Evolutionary conservation across 2,888 invertebrate genomes (phyloP).

Genomic region (Taenaris catops): DNA sequence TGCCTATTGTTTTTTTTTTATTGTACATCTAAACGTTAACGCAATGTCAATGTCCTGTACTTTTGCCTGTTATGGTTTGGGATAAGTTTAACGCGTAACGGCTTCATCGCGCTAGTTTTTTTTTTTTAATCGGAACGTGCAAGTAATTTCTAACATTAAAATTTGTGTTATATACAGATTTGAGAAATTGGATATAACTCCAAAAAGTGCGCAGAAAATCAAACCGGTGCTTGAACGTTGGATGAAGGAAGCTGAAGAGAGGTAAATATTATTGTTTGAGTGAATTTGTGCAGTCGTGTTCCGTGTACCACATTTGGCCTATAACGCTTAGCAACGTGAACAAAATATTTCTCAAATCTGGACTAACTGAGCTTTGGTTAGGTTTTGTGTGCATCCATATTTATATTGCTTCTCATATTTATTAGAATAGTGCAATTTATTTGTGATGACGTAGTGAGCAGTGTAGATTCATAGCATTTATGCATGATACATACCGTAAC

Average conservation of each 20-base stretch:
- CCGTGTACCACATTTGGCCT: conserved; percentile 72
- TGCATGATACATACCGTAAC: not conserved
- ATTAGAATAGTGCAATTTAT: conserved; percentile 11
- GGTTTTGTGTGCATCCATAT: conserved; percentile 23
- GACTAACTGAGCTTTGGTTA: conserved; percentile 69
- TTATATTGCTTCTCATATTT: conserved; percentile 20
- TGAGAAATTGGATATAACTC: conserved; percentile 99
- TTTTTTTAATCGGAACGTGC: conserved; percentile 52
- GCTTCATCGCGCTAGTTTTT: conserved; percentile 33
- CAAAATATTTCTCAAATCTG: conserved; percentile 79
- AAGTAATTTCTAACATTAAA: conserved; percentile 65
- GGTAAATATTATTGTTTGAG: conserved; percentile 82
- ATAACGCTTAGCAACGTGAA: conserved; percentile 69
- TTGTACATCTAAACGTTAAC: conserved; percentile 62
- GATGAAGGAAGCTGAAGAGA: conserved; percentile 99
- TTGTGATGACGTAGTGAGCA: conserved; percentile 5
- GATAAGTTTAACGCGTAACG: conserved; percentile 31
- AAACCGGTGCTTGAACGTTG: conserved; percentile 98
- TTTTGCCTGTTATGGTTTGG: conserved; percentile 67
- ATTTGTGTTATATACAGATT: conserved; percentile 88
- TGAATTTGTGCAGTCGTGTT: conserved; percentile 66
- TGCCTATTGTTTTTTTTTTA: conserved; percentile 73
- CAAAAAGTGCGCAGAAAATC: conserved; percentile 99
- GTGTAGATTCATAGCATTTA: conserved; percentile 9
- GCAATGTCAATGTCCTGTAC: conserved; percentile 85